Evolutionary conservation across 2,797 vertebrate species (phyloP).

Genomic region (Diplodus puntazzo): DNA sequence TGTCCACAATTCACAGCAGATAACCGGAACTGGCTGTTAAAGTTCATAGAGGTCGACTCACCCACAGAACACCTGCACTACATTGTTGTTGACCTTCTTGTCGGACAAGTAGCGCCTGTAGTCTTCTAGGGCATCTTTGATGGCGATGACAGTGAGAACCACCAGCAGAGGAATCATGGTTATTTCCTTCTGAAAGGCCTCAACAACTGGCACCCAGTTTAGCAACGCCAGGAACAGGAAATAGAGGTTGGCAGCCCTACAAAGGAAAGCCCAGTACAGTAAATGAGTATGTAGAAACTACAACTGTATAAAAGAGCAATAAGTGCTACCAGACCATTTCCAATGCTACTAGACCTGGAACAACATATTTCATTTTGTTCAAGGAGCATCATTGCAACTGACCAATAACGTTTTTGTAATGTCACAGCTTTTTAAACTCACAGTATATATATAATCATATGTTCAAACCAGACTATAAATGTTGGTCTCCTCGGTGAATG

Average conservation of each 20-base stretch:
- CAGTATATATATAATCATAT: too few relatives aligned
- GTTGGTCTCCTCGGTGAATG: too few relatives aligned
- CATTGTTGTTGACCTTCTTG: conserved; percentile 92
- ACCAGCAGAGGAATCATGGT: conserved; percentile 94
- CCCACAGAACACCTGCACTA: conserved; percentile 90
- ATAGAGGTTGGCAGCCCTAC: conserved; percentile 95
- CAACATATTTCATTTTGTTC: too few relatives aligned
- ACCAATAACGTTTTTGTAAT: too few relatives aligned
- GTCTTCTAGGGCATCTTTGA: conserved; percentile 97
- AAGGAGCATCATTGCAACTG: too few relatives aligned
- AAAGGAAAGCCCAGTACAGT: conserved; percentile 16
- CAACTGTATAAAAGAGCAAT: neutral
- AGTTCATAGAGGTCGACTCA: conserved; percentile 51
- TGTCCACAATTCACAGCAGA: too few relatives aligned
- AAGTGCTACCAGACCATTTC: neutral
- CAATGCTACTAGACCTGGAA: neutral
- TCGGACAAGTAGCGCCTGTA: conserved; percentile 93
- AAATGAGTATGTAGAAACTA: neutral
- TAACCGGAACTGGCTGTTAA: too few relatives aligned
- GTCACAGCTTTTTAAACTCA: too few relatives aligned
- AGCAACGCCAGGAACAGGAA: conserved; percentile 94
- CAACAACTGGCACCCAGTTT: conserved; percentile 97
- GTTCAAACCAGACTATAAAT: too few relatives aligned
- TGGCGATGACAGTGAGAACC: conserved; percentile 91
- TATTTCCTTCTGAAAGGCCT: conserved; percentile 98